These are phyloP conservation scores for Chorisops tibialis DNA, from an alignment of 2,888 invertebrate species.

Conservation along the genomic window DNA sequence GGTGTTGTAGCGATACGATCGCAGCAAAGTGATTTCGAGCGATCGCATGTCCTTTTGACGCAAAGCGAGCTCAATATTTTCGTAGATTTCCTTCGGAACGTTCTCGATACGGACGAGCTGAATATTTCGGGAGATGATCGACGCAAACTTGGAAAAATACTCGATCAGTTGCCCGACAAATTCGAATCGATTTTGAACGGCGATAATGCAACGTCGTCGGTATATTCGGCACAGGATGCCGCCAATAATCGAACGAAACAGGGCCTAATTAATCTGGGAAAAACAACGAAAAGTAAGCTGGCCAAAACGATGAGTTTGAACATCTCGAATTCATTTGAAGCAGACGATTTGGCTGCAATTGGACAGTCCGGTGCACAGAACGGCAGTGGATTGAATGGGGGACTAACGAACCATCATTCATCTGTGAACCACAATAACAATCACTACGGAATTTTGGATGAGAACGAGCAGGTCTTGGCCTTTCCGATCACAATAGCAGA, in stretches of 20 bases:
- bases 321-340: slow-evolving; percentile 33
- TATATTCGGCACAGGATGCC: neutral
- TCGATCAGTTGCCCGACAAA: slow-evolving; percentile 52
- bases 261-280: slow-evolving; percentile 46
- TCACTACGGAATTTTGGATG: slow-evolving; percentile 34
- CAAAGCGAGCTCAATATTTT: slow-evolving; percentile 63
- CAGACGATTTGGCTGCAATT: slow-evolving; percentile 29
- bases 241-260: slow-evolving; percentile 41
- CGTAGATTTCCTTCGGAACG: slow-evolving; percentile 56
- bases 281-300: slow-evolving; percentile 49
- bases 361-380: slow-evolving; percentile 22
- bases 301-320: slow-evolving; percentile 48
- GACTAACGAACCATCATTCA: slow-evolving; percentile 33
- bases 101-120: slow-evolving; percentile 48
- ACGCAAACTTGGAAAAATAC: slow-evolving; percentile 52
- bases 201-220: slow-evolving; percentile 21
- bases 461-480: slow-evolving; percentile 61
- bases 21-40: slow-evolving; percentile 57
- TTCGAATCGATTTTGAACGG: slow-evolving; percentile 37
- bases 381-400: slow-evolving; percentile 20
- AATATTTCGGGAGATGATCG: slow-evolving; percentile 49
- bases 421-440: slow-evolving; percentile 42
- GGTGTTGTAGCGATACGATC: slow-evolving; percentile 49
- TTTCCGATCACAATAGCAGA: slow-evolving; percentile 62
- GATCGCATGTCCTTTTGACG: slow-evolving; percentile 66